Percentiles rank a stretch among this genome's conserved stretches.
Conservation (phyloP, 2,113 vertebrate genomes). For the Phaetusa simplex region DNA sequence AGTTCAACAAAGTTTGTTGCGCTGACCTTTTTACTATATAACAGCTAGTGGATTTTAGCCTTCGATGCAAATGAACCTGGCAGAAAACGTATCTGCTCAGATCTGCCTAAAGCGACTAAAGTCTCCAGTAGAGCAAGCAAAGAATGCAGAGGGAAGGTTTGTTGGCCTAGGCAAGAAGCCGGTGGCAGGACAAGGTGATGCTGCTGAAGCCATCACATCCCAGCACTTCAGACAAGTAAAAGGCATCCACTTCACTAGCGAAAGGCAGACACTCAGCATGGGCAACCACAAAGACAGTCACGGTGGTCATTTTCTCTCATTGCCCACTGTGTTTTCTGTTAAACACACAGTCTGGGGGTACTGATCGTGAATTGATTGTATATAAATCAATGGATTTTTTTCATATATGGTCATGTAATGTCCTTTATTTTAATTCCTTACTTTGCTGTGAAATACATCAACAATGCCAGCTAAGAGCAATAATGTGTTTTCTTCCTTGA, state of each 20-base stretch:
- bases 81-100: neutral
- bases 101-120: neutral
- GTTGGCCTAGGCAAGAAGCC: neutral
- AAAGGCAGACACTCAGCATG: neutral
- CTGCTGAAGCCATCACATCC: neutral
- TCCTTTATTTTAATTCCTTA: neutral
- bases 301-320: accelerated
- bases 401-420: neutral
- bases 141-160: neutral
- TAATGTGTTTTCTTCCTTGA: neutral
- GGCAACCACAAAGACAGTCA: neutral
- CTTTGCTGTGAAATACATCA: neutral
- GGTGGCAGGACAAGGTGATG: neutral
- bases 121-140: neutral
- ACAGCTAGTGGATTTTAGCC: accelerated
- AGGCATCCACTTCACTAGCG: neutral
- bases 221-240: neutral
- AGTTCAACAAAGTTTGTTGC: neutral
- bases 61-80: neutral
- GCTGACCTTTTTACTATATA: neutral
- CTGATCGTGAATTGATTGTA: accelerated
- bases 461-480: neutral
- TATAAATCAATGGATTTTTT: neutral
- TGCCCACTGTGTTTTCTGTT: neutral
- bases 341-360: neutral